A percentile compares a stretch with the other conserved stretches of the same genome.
phyloP scores from a whole-genome alignment of 2,888 invertebrate species.

The Lithophane socia region DNA sequence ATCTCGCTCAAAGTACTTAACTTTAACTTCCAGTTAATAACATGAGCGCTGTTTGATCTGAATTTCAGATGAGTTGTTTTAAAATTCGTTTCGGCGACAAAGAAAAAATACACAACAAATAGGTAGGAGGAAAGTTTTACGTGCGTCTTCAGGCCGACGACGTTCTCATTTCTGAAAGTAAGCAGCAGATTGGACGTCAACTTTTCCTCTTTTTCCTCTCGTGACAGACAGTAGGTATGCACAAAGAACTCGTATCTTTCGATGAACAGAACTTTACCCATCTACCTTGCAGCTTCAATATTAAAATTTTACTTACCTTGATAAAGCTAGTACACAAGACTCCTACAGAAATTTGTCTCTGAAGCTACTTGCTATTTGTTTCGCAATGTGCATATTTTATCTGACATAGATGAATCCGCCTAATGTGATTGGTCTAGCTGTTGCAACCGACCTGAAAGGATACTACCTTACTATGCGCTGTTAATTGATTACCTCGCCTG shows the following conservation, averaged over 20 bases:
- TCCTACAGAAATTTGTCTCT: constrained; percentile 21
- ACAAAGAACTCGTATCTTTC: constrained; percentile 80
- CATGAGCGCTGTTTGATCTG: constrained; percentile 52
- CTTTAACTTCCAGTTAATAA: constrained; percentile 60
- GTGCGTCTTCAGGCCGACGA: constrained; percentile 72
- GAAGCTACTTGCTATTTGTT: constrained; percentile 42
- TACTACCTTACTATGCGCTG: constrained; percentile 36
- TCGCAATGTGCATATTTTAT: constrained; percentile 49
- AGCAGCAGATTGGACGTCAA: constrained; percentile 84
- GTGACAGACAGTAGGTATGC: constrained; percentile 76
- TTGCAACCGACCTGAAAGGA: constrained; percentile 52
- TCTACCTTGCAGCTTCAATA: constrained; percentile 71
- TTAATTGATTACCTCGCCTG: constrained; percentile 55
- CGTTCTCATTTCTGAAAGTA: constrained; percentile 85
- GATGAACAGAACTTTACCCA: constrained; percentile 74
- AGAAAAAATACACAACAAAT: constrained; percentile 68
- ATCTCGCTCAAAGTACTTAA: constrained; percentile 55
- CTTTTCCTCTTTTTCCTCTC: constrained; percentile 80
- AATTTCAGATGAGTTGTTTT: constrained; percentile 63
- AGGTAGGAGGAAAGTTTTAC: constrained; percentile 73
- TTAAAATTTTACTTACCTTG: constrained; percentile 65
- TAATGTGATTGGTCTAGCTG: constrained; percentile 61
- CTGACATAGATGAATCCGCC: constrained; percentile 49
- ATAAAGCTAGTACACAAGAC: constrained; percentile 46
- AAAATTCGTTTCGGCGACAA: constrained; percentile 54